Conservation (phyloP, 92 coral and sea anemone genomes). For the Zoanthus sansibaricus region DNA sequence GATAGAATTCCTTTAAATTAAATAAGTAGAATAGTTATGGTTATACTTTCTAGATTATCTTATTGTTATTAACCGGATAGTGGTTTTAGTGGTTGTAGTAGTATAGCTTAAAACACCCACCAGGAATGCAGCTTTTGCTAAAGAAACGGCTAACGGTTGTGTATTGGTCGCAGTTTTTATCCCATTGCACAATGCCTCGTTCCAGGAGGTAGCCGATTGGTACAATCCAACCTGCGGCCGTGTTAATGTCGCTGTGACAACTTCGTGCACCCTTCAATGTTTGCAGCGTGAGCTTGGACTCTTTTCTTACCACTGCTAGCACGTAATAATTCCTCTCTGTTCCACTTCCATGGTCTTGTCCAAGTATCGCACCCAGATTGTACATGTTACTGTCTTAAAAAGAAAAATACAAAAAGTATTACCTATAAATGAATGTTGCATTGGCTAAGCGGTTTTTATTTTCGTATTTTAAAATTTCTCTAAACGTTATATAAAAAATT, state of each 20-base stretch:
- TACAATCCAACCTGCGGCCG: conserved; percentile 57
- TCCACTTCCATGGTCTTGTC: conserved; percentile 31
- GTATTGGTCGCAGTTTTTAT: conserved; percentile 29
- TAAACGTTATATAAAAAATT: too few relatives aligned
- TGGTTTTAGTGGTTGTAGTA: too few relatives aligned
- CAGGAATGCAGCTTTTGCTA: conserved; percentile 54
- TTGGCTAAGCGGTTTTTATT: too few relatives aligned
- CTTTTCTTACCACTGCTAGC: conserved; percentile 52
- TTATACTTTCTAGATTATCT: too few relatives aligned
- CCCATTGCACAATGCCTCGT: conserved; percentile 2
- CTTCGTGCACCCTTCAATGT: conserved; percentile 41
- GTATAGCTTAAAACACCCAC: conserved; percentile 3
- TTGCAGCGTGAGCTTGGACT: conserved; percentile 24
- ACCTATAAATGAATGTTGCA: too few relatives aligned
- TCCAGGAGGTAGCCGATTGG: conserved; percentile 61
- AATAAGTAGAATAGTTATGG: too few relatives aligned
- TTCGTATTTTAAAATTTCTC: too few relatives aligned
- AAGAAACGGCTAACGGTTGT: conserved; percentile 47
- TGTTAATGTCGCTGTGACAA: conserved; percentile 55
- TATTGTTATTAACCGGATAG: too few relatives aligned
- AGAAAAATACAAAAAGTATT: not conserved
- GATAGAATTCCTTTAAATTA: not conserved
- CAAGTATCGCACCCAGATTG: not conserved
- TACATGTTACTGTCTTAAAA: not conserved
- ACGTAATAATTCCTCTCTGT: conserved; percentile 46